Evolutionary conservation across 2,888 invertebrate genomes (phyloP), one percentile per base, ranked within the genome.

Genomic region (Euspilapteryx auroguttella): DNA sequence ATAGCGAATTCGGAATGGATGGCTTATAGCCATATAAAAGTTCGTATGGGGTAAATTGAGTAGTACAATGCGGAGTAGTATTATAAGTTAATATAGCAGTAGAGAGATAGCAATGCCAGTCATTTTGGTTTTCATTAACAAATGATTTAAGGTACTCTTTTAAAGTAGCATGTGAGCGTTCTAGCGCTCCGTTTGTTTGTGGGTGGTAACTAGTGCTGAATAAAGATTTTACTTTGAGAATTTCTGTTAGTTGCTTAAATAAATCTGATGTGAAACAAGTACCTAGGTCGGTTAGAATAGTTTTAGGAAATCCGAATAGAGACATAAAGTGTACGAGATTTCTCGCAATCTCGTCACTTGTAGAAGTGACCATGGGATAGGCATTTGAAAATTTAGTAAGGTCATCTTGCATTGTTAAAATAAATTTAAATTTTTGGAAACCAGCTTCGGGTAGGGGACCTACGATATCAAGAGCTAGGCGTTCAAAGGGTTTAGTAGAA

Each of bases 11-110:
- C 3, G 54, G 49, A 5, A 53, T 32, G 7, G 14, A 35, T 1
- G 55, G 40, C 36, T 49, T 50, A 27, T 42, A 33, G 3, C 51
- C 55, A 32, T 49, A 59, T 3, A 56, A 2, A 21, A 57, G 29
- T 36, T 58, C 56, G 20, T 41, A 49, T 2, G 53, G 54, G 1
- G 49, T 42, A 24, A 39, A 50, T 9, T 44, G 37, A 2, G 53
- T 55, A 1, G 47, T 42, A 12, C 37, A 34, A 29, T 58, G 54
- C 3, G 40, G 29, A 4, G 34, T 35, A 17, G 43, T 42, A 20
- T 51, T 48, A 32, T 55, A 55, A 1, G 44, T 29, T 27, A 54
- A 38, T 32, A 50, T 43, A 1, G 48, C 49, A n/a, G 43, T 41
- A 3, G 30, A 29, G 5, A 56, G 10, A 31, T 39, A 46, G 10